Percentiles rank a stretch among this genome's conserved stretches.
These are phyloP conservation scores for Pandemis corylana DNA, from an alignment of 2,888 invertebrate genomes.

Conservation along the genomic window DNA sequence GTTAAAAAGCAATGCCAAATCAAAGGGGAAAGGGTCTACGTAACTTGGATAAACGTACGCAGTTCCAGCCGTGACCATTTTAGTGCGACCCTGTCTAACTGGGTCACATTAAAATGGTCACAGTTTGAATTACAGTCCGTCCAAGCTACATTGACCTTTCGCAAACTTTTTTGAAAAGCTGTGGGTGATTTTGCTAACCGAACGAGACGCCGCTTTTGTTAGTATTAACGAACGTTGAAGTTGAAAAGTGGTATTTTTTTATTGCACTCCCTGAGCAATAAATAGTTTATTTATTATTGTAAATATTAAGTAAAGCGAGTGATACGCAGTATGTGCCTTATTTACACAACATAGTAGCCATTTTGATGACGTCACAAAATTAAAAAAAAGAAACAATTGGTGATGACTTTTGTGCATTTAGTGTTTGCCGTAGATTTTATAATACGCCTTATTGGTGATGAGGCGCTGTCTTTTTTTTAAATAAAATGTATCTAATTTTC, in stretches of 20 bases:
- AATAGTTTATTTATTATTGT: slow-evolving; percentile 64
- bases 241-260: neutral
- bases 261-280: slow-evolving; percentile 27
- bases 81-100: neutral
- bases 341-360: slow-evolving; percentile 44
- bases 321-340: slow-evolving; percentile 74
- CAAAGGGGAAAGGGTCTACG: neutral
- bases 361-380: slow-evolving; percentile 46
- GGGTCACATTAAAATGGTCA: neutral
- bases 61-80: neutral
- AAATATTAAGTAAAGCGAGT: slow-evolving; percentile 67
- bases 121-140: neutral
- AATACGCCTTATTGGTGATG: slow-evolving; percentile 31
- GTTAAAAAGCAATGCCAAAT: slow-evolving; percentile 30
- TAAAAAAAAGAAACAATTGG: slow-evolving; percentile 43
- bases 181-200: neutral
- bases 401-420: slow-evolving; percentile 55
- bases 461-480: slow-evolving; percentile 19
- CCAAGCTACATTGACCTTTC: neutral
- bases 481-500: neutral
- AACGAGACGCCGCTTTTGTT: neutral
- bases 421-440: slow-evolving; percentile 42
- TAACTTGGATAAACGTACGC: neutral
- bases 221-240: neutral
- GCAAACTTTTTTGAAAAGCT: neutral